A percentile compares a stretch with the other conserved stretches of the same genome.
Evolutionary conservation across 2,797 vertebrate genomes (phyloP).

Genomic region (Pseudocheirus occidentalis): DNA sequence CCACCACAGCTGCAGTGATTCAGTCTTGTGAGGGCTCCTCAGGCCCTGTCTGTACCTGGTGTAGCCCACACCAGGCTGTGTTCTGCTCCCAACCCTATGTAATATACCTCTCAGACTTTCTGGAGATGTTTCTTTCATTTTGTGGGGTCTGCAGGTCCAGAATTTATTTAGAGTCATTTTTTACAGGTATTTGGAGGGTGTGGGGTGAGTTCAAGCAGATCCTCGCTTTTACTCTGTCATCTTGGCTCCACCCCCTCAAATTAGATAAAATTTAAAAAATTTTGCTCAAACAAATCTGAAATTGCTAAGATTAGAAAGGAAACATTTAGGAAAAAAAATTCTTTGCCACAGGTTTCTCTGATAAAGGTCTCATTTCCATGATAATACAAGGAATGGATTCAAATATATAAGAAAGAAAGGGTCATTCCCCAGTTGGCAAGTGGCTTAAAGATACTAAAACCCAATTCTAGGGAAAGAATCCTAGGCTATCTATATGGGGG

Average conservation of each 20-base stretch:
- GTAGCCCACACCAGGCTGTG: too few relatives aligned
- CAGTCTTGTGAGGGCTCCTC: too few relatives aligned
- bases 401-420: background rate
- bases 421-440: background rate
- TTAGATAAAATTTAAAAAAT: background rate
- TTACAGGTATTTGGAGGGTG: too few relatives aligned
- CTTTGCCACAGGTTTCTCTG: background rate
- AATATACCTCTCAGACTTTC: too few relatives aligned
- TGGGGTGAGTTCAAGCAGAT: too few relatives aligned
- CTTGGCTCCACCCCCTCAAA: background rate
- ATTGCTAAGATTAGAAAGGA: background rate
- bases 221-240: too few relatives aligned
- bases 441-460: background rate
- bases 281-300: background rate
- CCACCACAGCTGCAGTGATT: too few relatives aligned
- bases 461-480: background rate
- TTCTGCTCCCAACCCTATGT: too few relatives aligned
- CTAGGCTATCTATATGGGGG: background rate
- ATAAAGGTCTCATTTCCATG: background rate
- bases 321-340: background rate
- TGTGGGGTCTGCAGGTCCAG: too few relatives aligned
- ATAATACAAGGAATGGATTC: background rate
- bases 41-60: too few relatives aligned
- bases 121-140: too few relatives aligned
- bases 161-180: too few relatives aligned